These are phyloP conservation scores for Phyllostomus discolor DNA, from an alignment of 2,113 vertebrate species.

Conservation along the genomic window DNA sequence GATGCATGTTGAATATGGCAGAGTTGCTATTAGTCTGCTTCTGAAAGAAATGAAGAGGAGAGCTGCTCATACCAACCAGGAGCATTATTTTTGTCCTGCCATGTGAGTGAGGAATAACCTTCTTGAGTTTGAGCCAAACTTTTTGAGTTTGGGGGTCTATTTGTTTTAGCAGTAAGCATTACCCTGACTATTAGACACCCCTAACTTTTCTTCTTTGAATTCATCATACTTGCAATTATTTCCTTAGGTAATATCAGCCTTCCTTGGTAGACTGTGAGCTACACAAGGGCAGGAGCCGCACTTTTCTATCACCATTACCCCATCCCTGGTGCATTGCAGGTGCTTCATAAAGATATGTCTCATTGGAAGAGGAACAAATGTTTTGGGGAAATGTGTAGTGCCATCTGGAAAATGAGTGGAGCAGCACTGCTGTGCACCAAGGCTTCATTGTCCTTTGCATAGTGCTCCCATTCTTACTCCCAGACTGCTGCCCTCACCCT, in stretches of 20 bases:
- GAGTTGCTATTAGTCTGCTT: neutral
- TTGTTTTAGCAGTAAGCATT: neutral
- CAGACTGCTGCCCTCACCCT: neutral
- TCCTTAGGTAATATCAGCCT: neutral
- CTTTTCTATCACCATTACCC: fast-evolving
- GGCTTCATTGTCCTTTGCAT: neutral
- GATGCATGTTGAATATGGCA: neutral
- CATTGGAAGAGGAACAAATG: fast-evolving
- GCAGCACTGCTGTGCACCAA: neutral
- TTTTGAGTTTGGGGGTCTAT: too few relatives aligned
- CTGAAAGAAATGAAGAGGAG: neutral
- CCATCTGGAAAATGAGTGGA: fast-evolving
- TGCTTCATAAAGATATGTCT: neutral
- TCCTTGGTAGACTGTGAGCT: neutral
- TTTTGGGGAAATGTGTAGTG: neutral
- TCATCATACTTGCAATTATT: neutral
- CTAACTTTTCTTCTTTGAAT: neutral
- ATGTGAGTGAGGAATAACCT: neutral
- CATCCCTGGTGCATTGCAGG: fast-evolving
- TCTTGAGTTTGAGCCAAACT: neutral
- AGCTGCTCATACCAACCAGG: neutral
- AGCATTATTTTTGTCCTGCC: neutral
- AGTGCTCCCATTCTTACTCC: neutral
- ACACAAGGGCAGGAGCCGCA: fast-evolving
- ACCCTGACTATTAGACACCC: too few relatives aligned